Evolutionary conservation across 1,140 invertebrate genomes (phyloP).

Genomic region (Zaprionus kolodkinae): DNA sequence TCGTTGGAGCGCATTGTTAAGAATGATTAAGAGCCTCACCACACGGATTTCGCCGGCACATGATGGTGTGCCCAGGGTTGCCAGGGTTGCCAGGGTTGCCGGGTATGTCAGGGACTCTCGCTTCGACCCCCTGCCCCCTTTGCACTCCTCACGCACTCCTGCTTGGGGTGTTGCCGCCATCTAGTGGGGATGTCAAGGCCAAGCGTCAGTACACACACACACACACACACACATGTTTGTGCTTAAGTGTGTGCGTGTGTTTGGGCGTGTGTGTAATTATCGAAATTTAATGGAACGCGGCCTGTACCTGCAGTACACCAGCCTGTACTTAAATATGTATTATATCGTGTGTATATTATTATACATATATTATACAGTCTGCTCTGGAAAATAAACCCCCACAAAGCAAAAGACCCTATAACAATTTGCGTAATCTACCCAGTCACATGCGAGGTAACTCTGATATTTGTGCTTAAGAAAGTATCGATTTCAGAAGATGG

Average conservation of each 20-base stretch:
- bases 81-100: conserved; percentile 10
- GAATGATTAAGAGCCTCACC: conserved; percentile 75
- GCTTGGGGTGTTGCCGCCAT: background rate
- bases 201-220: conserved; percentile 26
- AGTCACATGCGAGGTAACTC: background rate
- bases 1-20: conserved; percentile 61
- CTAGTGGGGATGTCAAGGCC: conserved; percentile 58
- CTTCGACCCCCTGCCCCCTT: background rate
- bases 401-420: background rate
- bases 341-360: background rate
- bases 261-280: conserved; percentile 48
- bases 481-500: background rate
- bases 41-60: conserved; percentile 55
- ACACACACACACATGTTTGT: background rate
- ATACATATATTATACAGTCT: background rate
- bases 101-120: conserved; percentile 9
- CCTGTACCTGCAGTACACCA: conserved; percentile 11
- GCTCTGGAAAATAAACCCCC: background rate
- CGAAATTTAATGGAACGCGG: conserved; percentile 50
- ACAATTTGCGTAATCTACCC: background rate
- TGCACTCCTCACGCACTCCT: background rate
- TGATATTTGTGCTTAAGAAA: background rate
- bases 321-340: background rate
- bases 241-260: conserved; percentile 13
- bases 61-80: background rate